phyloP scores from a whole-genome alignment of 2,797 vertebrate genomes.

The Petrocephalus sullivani region DNA sequence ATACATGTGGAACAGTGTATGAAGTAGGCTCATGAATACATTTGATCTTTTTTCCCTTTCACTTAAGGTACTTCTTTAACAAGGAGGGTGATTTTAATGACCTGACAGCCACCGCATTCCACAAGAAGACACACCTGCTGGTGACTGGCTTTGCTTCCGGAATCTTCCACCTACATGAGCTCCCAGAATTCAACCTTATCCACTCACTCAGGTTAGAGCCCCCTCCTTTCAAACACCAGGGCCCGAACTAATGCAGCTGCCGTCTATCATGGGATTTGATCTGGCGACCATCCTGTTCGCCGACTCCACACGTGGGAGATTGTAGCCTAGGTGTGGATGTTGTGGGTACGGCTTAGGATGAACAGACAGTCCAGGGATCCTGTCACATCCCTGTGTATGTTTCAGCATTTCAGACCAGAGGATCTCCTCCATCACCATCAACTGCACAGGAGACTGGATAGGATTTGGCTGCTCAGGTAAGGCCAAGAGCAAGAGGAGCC shows the following conservation, averaged over 20 bases:
- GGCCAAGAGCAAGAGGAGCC: conserved; percentile 26
- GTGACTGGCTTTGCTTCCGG: conserved; percentile 92
- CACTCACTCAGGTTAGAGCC: conserved; percentile 81
- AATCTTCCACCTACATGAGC: conserved; percentile 92
- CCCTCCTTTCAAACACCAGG: background rate
- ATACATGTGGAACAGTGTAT: background rate
- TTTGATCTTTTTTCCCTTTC: background rate
- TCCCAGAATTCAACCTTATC: conserved; percentile 89
- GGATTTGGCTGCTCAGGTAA: conserved; percentile 88
- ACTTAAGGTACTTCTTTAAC: conserved; percentile 84
- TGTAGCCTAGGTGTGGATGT: background rate
- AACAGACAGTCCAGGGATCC: background rate
- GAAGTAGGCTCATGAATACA: background rate
- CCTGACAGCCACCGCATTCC: conserved; percentile 76
- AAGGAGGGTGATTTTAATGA: conserved; percentile 88
- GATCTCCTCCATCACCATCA: conserved; percentile 76
- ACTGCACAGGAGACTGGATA: conserved; percentile 89
- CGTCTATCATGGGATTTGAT: background rate
- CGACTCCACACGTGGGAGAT: background rate
- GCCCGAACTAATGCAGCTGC: background rate
- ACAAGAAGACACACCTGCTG: conserved; percentile 79
- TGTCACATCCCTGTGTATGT: background rate
- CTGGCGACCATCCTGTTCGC: background rate
- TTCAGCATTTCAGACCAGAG: conserved; percentile 87
- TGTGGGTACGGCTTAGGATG: background rate